Base-by-base conservation (phyloP, 2,888 invertebrate genomes). In the Tenthredo amoena region DNA sequence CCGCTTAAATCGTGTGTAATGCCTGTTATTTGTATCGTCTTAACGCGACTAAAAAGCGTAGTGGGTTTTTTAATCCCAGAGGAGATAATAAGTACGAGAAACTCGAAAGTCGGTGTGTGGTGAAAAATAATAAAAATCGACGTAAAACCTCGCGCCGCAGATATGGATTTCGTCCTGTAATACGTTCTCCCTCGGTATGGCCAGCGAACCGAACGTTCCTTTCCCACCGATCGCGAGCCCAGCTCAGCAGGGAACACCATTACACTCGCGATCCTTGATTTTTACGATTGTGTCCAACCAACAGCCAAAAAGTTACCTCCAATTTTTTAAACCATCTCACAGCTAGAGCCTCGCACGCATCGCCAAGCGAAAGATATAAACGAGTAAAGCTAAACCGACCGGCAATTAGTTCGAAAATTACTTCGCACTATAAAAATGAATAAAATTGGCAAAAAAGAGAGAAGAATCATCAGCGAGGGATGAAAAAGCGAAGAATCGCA, bases 181-280 rank as follows among this genome's bases (percentile, higher is more conserved):
- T 77, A 77, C 34, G 62, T 40, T 81, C 31, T 21, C 65, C 65
- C 81, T 40, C 40, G 21, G 40, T 43, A 43, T 62, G 21, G 1
- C n/a, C 26, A 12, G 62, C 21, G 31, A 62, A 15, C 58, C 10
- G 12, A 31, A 43, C 40, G n/a, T 26, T 40, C 21, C 62, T 81
- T 81, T 81, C 81, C 81, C 62, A 81, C 37, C 34, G 81, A 81
- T 81, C 26, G 81, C 62, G 43, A 58, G 50, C 40, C 62, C 87
- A 86, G 88, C 91, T 86, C 91, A 89, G 90, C 90, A 82, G 91
- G 90, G 89, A 89, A 87, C 88, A 87, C 90, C 88, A 89, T 90
- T 90, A 91, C 88, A 87, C 87, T 89, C 87, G 87, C 43, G 88
- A 89, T 88, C 87, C 87, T 83, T 87, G 88, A 90, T 89, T 90